Conservation (phyloP, 2,113 vertebrate species). For the Onychostoma macrolepis region DNA sequence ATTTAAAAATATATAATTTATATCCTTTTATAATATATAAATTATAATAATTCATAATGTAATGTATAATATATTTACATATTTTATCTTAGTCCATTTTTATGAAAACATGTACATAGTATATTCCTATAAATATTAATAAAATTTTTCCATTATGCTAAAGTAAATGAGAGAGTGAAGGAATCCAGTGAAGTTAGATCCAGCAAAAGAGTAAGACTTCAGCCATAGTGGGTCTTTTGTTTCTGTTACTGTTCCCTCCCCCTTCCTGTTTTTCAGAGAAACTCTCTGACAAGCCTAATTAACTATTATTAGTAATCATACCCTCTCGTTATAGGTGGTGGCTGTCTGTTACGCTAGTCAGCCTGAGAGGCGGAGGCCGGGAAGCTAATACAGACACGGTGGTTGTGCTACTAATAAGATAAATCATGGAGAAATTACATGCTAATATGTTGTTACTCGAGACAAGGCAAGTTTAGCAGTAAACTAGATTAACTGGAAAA, state of each 20-base stretch:
- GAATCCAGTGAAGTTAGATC: neutral
- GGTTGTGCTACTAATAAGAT: conserved; percentile 23
- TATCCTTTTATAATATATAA: neutral
- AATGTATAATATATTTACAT: neutral
- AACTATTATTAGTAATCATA: conserved; percentile 71
- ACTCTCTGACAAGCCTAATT: conserved; percentile 58
- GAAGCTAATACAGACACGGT: conserved; percentile 54
- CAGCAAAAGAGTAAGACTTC: conserved; percentile 27
- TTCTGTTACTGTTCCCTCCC: conserved; percentile 19
- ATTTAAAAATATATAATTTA: no score
- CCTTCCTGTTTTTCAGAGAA: conserved; percentile 51
- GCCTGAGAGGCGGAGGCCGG: conserved; percentile 59
- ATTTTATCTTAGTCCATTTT: neutral
- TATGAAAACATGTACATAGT: neutral
- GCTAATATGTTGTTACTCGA: conserved; percentile 11
- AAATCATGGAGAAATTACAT: neutral
- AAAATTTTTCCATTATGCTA: neutral
- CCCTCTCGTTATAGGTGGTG: conserved; percentile 65
- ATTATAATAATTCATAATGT: neutral
- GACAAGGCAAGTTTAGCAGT: neutral
- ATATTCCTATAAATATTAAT: neutral
- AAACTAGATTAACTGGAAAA: neutral
- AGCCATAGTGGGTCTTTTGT: conserved; percentile 49
- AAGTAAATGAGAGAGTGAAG: neutral
- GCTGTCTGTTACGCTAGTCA: conserved; percentile 57